Evolutionary conservation across 2,888 invertebrate genomes (phyloP), one percentile per base, ranked within the genome.

Genomic region (Cheilosia vernalis): DNA sequence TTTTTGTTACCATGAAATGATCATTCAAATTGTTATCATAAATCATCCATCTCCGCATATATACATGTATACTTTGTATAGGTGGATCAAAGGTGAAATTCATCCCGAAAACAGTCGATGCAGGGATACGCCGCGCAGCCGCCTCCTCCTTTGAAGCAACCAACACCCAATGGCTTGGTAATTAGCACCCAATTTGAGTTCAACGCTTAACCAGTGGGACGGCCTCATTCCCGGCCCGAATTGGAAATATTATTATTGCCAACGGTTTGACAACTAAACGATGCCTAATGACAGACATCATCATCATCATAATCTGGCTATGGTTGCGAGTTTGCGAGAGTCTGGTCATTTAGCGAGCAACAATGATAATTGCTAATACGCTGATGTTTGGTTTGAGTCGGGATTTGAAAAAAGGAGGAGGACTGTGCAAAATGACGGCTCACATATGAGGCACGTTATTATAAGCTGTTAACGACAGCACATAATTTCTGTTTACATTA

Each of bases 211-310:
- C 53, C 51, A 7, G 37, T 53, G 33, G 33, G n/a, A 27, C 42
- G 19, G 60, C 24, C 21, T 13, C 19, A 27, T 27, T 42, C 53
- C 33, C 15, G 10, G 24, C 13, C 51, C 51, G 24, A 70, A 64
- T 77, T 70, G 83, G 49, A 74, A 74, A 84, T 21, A 33, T 60
- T 74, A 69, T 79, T 64, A 69, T 73, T 84, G 58, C 73, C 73
- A 79, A 74, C 58, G 55, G 56, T 69, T 84, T 84, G 83, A 84
- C 83, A 84, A 79, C 73, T 74, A 64, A 84, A 84, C 83, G 83
- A 84, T 63, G 73, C 42, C 79, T 84, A 84, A 84, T 79, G 83
- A 69, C 83, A 79, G 83, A n/a, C 69, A 79, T 79, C 83, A 61
- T 64, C 58, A 60, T 66, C 53, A 56, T 60, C 42, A 21, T 47